phyloP scores from a whole-genome alignment of 2,888 invertebrate genomes.

The Nephrotoma flavescens region DNA sequence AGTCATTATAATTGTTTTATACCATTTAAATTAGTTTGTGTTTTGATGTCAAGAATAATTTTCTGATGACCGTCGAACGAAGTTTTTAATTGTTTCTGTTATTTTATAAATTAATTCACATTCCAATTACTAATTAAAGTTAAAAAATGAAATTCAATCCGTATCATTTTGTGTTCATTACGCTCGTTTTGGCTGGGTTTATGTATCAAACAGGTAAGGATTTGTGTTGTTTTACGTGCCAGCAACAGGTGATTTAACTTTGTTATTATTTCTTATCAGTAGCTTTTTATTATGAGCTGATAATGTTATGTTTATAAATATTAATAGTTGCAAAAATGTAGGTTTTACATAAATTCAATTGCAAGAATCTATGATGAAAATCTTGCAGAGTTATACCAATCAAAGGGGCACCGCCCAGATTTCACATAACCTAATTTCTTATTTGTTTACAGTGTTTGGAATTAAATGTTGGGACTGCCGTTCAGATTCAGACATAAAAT shows the following conservation, averaged over 20 bases:
- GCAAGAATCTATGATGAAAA: neutral
- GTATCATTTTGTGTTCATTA: neutral
- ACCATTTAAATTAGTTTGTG: too few relatives aligned
- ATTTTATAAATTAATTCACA: neutral
- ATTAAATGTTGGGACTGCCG: conserved; percentile 88
- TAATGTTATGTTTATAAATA: neutral
- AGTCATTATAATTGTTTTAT: too few relatives aligned
- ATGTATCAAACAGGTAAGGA: conserved; percentile 1
- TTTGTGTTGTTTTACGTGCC: neutral
- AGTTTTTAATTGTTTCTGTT: neutral
- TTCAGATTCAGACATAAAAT: conserved; percentile 77
- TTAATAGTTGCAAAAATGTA: neutral
- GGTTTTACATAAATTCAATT: neutral
- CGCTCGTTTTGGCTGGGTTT: neutral
- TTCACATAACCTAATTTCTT: neutral
- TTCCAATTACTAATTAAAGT: neutral
- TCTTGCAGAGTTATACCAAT: neutral
- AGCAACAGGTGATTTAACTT: neutral
- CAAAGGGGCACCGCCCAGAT: neutral
- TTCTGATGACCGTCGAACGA: neutral
- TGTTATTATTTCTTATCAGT: neutral
- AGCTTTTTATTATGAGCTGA: neutral
- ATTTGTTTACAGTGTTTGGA: conserved; percentile 36
- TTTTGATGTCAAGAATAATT: neutral
- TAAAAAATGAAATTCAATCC: neutral